Conservation (phyloP, 1,140 invertebrate species). For the Drosophila varians region DNA sequence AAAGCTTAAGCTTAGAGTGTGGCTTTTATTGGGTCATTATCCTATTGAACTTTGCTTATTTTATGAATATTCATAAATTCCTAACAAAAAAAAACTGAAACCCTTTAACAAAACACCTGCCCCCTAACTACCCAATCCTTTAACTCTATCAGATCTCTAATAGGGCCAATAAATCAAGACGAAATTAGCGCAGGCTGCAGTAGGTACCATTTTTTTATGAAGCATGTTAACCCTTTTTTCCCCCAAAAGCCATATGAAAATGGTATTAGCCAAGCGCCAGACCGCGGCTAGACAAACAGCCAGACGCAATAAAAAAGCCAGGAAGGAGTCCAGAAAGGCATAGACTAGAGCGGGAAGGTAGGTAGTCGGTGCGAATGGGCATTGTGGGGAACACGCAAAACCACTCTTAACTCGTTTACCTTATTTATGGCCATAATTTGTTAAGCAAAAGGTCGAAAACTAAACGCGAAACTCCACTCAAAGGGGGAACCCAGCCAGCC, state of each 20-base stretch:
- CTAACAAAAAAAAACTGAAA: not conserved
- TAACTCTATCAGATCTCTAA: constrained; percentile 64
- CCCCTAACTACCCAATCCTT: constrained; percentile 11
- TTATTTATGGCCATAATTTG: constrained; percentile 83
- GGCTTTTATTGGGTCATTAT: not conserved
- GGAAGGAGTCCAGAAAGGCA: constrained; percentile 9
- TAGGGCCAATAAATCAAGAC: constrained; percentile 67
- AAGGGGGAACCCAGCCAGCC: constrained; percentile 60
- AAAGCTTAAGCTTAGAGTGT: not conserved
- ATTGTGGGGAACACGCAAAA: constrained; percentile 74
- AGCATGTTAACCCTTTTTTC: constrained; percentile 60
- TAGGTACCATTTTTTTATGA: constrained; percentile 51
- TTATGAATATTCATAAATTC: not conserved
- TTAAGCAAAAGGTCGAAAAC: constrained; percentile 79
- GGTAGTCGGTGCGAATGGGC: constrained; percentile 46
- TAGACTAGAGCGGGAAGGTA: not conserved
- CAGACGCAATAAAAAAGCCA: constrained; percentile 28
- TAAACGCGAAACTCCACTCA: constrained; percentile 57
- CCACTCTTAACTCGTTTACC: constrained; percentile 85
- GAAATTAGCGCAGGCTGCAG: constrained; percentile 56
- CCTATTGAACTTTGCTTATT: not conserved
- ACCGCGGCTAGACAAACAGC: constrained; percentile 64
- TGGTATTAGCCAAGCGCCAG: constrained; percentile 72
- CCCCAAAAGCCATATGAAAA: constrained; percentile 63
- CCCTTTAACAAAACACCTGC: not conserved